Evolutionary conservation across 2,797 vertebrate genomes (phyloP), one percentile per base, ranked within the genome.

Genomic region (Acanthurus lineatus): DNA sequence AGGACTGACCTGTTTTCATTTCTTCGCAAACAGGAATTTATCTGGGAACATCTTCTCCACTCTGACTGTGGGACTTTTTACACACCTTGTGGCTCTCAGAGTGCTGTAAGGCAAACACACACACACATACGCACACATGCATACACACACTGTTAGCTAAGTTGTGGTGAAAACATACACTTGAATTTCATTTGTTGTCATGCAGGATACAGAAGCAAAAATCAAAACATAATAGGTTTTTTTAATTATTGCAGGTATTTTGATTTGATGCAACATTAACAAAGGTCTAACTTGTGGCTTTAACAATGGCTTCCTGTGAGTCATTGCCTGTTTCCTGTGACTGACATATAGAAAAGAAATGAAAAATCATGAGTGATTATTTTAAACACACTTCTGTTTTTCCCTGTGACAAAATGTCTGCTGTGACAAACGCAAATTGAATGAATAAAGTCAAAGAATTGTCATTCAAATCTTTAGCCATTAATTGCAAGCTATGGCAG

Each of bases 11-110:
- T 69, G n/a, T 81, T 53, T 75, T 85, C 4, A 67, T 42, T 70
- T 7, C 60, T 56, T 15, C 69, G 79, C 69, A 66, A 88, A 80
- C 69, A 98, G 97, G 89, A 97, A 97, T 93, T 87, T 98, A 85
- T 97, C 97, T 48, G 97, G 97, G 49, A 98, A 98, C 90, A 98
- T 98, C 84, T 98, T 98, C 93, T 97, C 97, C 86, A 96, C 94
- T 40, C 93, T 98, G 86, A 95, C 94, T 40, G 80, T 92, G 66
- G 96, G 96, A 84, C 94, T 98, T 44, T 97, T 98, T 83, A 93
- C 93, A 58, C 96, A 97, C 81, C 93, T 97, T 1, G 70, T 91
- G 76, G 93, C 96, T 82, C 94, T 98, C 66, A 93, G 94, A 95
- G 94, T 95, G 20, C 89, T 97, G 97, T 98, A 94, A 98, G 97